A percentile compares a stretch with the other conserved stretches of the same genome.
phyloP scores from a whole-genome alignment of 2,113 vertebrate species.

The Callospermophilus lateralis region DNA sequence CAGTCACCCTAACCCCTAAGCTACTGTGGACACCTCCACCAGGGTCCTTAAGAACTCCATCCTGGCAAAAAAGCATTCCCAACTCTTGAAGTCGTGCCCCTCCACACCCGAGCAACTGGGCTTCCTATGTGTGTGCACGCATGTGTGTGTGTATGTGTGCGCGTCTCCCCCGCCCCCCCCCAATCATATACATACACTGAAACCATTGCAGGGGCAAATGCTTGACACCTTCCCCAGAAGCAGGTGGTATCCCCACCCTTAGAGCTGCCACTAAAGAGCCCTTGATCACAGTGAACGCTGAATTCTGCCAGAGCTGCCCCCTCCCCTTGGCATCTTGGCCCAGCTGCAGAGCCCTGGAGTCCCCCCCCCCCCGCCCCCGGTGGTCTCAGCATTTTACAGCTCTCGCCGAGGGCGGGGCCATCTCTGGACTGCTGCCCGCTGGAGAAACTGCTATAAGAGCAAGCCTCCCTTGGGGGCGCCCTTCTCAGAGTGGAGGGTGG shows the following conservation, averaged over 20 bases:
- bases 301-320: conserved; percentile 8
- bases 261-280: conserved; percentile 39
- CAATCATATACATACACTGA: neutral
- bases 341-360: conserved; percentile 47
- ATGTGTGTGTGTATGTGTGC: too few relatives aligned
- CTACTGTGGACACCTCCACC: conserved; percentile 40
- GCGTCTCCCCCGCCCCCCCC: too few relatives aligned
- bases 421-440: conserved; percentile 53
- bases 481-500: conserved; percentile 31
- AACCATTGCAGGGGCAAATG: conserved; percentile 60
- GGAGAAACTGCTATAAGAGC: conserved; percentile 55
- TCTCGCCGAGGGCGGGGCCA: conserved; percentile 39
- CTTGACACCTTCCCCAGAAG: conserved; percentile 61
- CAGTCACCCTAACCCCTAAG: neutral
- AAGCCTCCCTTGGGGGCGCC: conserved; percentile 64
- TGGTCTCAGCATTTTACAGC: conserved; percentile 68
- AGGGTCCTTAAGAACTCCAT: conserved; percentile 61
- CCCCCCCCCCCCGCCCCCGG: neutral
- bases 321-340: conserved; percentile 33
- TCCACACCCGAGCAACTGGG: neutral
- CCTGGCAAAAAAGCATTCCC: conserved; percentile 1
- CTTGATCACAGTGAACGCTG: neutral
- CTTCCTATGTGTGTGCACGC: neutral
- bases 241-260: conserved; percentile 37
- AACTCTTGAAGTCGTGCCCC: neutral